Conservation (phyloP, 1,140 invertebrate genomes). For the Dryas iulia region DNA sequence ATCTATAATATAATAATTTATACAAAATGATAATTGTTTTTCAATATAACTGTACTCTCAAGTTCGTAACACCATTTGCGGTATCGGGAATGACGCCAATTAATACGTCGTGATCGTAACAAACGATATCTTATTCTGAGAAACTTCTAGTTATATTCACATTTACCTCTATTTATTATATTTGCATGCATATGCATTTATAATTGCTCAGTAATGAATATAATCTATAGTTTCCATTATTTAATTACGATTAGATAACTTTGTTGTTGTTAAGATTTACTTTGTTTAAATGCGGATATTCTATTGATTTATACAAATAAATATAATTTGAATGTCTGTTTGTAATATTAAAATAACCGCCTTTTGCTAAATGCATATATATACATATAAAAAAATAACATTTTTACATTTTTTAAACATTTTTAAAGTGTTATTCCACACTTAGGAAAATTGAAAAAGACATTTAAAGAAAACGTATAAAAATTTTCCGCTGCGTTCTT, state of each 20-base stretch:
- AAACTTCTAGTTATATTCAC: slow-evolving; percentile 21
- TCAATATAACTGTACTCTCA: slow-evolving; percentile 4
- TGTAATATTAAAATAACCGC: too few species aligned
- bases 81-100: slow-evolving; percentile 45
- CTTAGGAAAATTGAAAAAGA: too few species aligned
- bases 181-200: slow-evolving; percentile 26
- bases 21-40: neutral
- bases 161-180: slow-evolving; percentile 19
- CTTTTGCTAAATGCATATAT: too few species aligned
- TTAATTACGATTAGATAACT: neutral
- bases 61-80: slow-evolving; percentile 30
- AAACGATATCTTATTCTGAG: slow-evolving; percentile 31
- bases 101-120: slow-evolving; percentile 45
- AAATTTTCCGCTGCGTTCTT: too few species aligned
- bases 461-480: too few species aligned
- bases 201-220: slow-evolving; percentile 21
- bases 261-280: neutral
- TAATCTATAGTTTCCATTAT: neutral
- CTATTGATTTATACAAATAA: too few species aligned
- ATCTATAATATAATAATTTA: neutral
- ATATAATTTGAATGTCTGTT: too few species aligned
- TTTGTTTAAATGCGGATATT: neutral
- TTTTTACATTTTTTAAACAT: too few species aligned
- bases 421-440: too few species aligned
- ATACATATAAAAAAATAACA: too few species aligned